phyloP scores from a whole-genome alignment of 2,888 invertebrate species.

The Tenthredo scrophulariae region DNA sequence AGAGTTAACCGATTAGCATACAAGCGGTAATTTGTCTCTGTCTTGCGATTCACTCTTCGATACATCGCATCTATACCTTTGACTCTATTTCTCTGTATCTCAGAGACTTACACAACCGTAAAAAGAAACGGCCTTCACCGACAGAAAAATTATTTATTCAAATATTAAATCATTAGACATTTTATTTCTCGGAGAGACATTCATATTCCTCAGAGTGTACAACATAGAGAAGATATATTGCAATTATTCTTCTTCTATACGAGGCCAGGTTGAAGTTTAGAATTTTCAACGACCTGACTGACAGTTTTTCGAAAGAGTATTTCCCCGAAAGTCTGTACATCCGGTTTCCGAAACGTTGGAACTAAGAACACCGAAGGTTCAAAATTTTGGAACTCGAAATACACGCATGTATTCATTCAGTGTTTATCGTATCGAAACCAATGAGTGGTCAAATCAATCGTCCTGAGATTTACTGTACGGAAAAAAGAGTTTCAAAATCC shows the following conservation, averaged over 20 bases:
- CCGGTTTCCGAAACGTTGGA: too few species aligned
- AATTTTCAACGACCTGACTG: too few species aligned
- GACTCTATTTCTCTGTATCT: background rate
- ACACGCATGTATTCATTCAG: too few species aligned
- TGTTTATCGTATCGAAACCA: too few species aligned
- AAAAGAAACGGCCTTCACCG: background rate
- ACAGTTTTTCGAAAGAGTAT: too few species aligned
- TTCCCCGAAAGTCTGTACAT: too few species aligned
- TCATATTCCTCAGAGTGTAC: background rate
- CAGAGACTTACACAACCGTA: background rate
- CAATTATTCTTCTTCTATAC: background rate
- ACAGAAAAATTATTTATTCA: background rate
- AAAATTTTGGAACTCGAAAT: too few species aligned
- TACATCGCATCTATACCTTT: background rate
- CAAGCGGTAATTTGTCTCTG: conserved; percentile 48
- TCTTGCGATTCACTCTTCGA: conserved; percentile 31
- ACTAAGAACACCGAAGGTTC: too few species aligned
- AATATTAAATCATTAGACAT: background rate
- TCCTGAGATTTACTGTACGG: too few species aligned
- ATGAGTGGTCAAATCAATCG: too few species aligned
- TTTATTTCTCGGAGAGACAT: background rate
- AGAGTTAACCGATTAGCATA: conserved; percentile 48
- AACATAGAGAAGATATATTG: background rate
- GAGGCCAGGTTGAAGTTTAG: too few species aligned
- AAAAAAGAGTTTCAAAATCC: too few species aligned